phyloP scores from a whole-genome alignment of 2,888 invertebrate species.

The Lumbricus terrestris region DNA sequence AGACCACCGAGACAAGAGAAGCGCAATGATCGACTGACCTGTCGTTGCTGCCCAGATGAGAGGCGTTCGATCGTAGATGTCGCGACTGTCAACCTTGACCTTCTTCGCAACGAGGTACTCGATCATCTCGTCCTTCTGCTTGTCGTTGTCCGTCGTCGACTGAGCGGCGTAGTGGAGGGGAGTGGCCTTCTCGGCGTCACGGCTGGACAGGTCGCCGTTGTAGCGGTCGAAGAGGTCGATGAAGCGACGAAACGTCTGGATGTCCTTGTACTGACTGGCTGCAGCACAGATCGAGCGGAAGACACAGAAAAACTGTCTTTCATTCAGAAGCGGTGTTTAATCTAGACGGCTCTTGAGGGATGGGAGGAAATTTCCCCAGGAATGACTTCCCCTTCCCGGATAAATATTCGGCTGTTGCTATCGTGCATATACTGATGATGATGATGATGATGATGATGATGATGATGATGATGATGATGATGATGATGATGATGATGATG shows the following conservation, averaged over 20 bases:
- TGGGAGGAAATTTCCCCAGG: no score
- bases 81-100: conserved; percentile 79
- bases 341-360: no score
- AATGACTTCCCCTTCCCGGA: no score
- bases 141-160: conserved; percentile 70
- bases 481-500: no score
- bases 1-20: no score
- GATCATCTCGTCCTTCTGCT: conserved; percentile 65
- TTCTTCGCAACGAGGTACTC: conserved; percentile 72
- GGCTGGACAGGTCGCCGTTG: conserved; percentile 81
- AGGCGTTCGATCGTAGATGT: conserved; percentile 90
- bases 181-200: conserved; percentile 90
- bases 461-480: no score
- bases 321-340: no score
- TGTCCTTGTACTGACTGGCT: conserved; percentile 13
- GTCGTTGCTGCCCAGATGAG: conserved; percentile 96
- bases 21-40: conserved; percentile 61
- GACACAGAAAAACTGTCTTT: not conserved
- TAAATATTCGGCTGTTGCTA: no score
- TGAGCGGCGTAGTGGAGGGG: conserved; percentile 97
- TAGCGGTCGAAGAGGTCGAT: conserved; percentile 77
- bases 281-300: not conserved
- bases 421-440: no score
- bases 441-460: no score
- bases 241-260: conserved; percentile 59